phyloP scores from a whole-genome alignment of 2,888 invertebrate species.

The Macaria liturata region DNA sequence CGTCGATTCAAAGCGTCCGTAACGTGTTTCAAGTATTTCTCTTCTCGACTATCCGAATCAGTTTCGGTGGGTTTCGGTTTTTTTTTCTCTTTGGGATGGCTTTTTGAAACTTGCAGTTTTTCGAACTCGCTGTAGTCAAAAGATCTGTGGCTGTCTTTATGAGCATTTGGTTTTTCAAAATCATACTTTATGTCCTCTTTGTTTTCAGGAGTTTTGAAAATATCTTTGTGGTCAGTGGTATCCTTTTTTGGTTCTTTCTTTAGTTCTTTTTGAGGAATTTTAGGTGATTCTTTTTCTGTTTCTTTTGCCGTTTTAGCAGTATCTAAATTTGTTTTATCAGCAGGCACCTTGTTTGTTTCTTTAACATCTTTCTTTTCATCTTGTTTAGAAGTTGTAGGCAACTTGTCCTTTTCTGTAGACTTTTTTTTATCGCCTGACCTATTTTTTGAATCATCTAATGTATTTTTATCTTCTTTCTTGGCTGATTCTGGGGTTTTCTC shows the following conservation, averaged over 20 bases:
- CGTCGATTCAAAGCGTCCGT: constrained; percentile 67
- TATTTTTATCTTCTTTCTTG: constrained; percentile 29
- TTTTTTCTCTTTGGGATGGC: constrained; percentile 40
- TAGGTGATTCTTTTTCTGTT: constrained; percentile 18
- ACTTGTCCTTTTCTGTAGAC: constrained; percentile 8
- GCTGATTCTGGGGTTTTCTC: constrained; percentile 28
- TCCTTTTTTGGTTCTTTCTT: constrained; percentile 22
- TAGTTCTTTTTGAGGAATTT: constrained; percentile 25
- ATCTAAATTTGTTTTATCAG: constrained; percentile 36
- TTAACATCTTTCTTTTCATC: constrained; percentile 34
- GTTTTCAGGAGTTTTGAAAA: constrained; percentile 19
- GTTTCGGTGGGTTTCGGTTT: constrained; percentile 42
- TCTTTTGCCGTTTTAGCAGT: constrained; percentile 23
- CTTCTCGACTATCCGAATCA: constrained; percentile 43
- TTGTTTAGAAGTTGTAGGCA: constrained; percentile 4
- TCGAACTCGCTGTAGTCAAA: constrained; percentile 21
- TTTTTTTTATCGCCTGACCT: background rate
- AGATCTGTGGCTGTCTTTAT: constrained; percentile 22
- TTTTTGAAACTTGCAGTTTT: constrained; percentile 27
- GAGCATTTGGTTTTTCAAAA: constrained; percentile 31
- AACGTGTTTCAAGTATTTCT: constrained; percentile 60
- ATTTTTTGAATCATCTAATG: too few species aligned
- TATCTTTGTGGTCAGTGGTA: constrained; percentile 27
- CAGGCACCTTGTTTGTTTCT: constrained; percentile 31
- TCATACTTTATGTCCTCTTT: constrained; percentile 31